Evolutionary conservation across 1,140 invertebrate genomes (phyloP).

Genomic region (Laupala kohalensis): DNA sequence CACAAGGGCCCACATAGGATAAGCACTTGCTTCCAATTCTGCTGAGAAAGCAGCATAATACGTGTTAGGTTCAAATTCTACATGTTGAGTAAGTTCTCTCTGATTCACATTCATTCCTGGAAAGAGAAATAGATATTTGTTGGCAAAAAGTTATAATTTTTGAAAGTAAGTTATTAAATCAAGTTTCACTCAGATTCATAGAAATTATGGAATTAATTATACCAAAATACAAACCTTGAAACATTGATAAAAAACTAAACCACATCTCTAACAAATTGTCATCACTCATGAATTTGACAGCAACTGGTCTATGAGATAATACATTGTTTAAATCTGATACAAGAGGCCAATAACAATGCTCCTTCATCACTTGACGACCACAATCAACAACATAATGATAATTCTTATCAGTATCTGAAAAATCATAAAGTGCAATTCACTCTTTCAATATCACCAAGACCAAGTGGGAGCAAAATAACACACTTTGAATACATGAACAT

Average conservation of each 20-base stretch:
- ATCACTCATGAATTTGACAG: slow-evolving; percentile 77
- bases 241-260: slow-evolving; percentile 85
- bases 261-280: slow-evolving; percentile 79
- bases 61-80: slow-evolving; percentile 93
- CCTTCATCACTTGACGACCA: slow-evolving; percentile 80
- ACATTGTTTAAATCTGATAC: slow-evolving; percentile 96
- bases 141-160: slow-evolving; percentile 2
- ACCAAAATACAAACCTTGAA: slow-evolving; percentile 58
- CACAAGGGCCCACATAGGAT: slow-evolving; percentile 93
- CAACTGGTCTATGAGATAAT: slow-evolving; percentile 82
- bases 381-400: slow-evolving; percentile 89
- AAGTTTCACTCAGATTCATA: not conserved
- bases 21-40: slow-evolving; percentile 88
- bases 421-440: no score
- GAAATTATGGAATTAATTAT: not conserved
- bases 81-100: slow-evolving; percentile 73
- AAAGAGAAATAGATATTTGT: slow-evolving; percentile 17
- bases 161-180: not conserved
- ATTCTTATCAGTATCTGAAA: slow-evolving; percentile 61
- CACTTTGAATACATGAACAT: no score
- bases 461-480: no score
- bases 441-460: no score
- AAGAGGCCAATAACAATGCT: slow-evolving; percentile 95
- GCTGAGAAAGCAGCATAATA: slow-evolving; percentile 96
- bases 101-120: slow-evolving; percentile 91